Base-by-base conservation (phyloP, 2,113 vertebrate species). In the Dissostichus mawsoni region DNA sequence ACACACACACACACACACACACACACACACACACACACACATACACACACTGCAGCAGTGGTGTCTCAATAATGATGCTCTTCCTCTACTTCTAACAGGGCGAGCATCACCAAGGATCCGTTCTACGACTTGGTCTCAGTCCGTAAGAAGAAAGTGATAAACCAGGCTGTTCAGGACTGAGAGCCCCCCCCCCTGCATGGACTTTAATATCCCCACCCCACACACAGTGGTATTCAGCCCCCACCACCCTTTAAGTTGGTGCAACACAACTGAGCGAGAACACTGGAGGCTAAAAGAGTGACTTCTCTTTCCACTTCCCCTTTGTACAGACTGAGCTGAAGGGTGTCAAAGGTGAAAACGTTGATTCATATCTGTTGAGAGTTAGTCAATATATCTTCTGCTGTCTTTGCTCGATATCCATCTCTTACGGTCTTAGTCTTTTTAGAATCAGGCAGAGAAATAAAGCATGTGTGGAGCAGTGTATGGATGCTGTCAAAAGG, bases 71-170 rank as follows among this genome's bases (percentile, higher is more conserved):
- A 55, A 50, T 55, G 1, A 47, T 3, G 1, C 2, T 45, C 61
- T 57, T 76, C 13, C 36, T 45, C 52, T 25, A 11, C 33, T 14
- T 71, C 75, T 83, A 57, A n/a, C 92, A 99, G 98, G 75, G 97
- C 96, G 16, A 99, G 97, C 69, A 98, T 99, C 90, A 97, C 97
- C 66, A 96, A 96, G 17, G 95, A 98, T 79, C 98, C 98, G 2
- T 98, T 98, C 94, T 99, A 97, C 4, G 97, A 99, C 87, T 91
- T 98, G 77, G 94, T 99, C 17, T 96, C 97, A 4, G 92, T 96
- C 16, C 95, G 97, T 59, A 99, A 98, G 93, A 97, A 96, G 92
- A 98, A 98, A 89, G 95, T 98, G n/a, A 96, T 96, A 87, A 96
- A 89, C 86, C 92, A 93, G 47, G 82, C 81, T 11, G 61, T 83